phyloP scores from a whole-genome alignment of 2,888 invertebrate genomes.

The Odontocolon sp. region DNA sequence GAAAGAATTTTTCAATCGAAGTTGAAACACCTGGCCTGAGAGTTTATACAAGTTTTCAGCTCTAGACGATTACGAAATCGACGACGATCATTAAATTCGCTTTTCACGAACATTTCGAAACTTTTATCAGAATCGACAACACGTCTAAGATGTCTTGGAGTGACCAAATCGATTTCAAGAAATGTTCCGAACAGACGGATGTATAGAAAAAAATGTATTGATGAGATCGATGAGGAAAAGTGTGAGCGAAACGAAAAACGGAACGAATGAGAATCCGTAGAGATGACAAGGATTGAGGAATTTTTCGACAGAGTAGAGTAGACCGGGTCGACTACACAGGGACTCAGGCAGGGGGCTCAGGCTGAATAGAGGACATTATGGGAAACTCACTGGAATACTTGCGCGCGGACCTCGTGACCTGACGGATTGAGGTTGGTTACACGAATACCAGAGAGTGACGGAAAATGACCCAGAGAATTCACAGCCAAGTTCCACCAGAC shows the following conservation, averaged over 20 bases:
- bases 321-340: too few species aligned
- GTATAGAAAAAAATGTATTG: neutral
- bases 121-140: neutral
- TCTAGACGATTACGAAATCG: neutral
- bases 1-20: slow-evolving; percentile 3
- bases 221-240: neutral
- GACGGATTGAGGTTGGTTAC: slow-evolving; percentile 53
- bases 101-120: slow-evolving; percentile 11
- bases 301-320: slow-evolving; percentile 27
- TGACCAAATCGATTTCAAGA: neutral
- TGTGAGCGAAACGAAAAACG: neutral
- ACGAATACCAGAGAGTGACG: slow-evolving; percentile 34
- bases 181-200: slow-evolving; percentile 4
- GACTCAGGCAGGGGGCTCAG: slow-evolving; percentile 8
- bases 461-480: slow-evolving; percentile 9
- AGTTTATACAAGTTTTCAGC: neutral
- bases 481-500: slow-evolving; percentile 1
- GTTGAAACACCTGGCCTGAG: neutral
- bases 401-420: slow-evolving; percentile 10
- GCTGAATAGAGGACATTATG: neutral
- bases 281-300: slow-evolving; percentile 4
- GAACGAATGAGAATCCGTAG: neutral
- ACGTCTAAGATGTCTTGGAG: neutral
- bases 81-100: slow-evolving; percentile 9
- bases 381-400: neutral